A percentile compares a stretch with the other conserved stretches of the same genome.
phyloP scores from a whole-genome alignment of 2,113 vertebrate genomes.

The Micronycteris hirsuta region DNA sequence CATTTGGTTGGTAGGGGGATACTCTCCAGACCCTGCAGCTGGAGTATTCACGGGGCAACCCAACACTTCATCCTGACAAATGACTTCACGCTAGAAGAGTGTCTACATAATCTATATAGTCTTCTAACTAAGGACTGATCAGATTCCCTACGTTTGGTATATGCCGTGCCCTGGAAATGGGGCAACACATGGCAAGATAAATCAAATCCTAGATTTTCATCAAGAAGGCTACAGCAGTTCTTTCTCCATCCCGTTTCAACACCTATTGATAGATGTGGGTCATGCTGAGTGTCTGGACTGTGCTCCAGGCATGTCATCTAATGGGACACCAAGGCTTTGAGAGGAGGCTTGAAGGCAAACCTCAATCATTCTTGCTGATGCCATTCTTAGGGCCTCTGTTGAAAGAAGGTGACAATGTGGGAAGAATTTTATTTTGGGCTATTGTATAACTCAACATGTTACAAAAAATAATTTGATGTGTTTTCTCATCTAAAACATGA shows the following conservation, averaged over 20 bases:
- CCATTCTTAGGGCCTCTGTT: constrained; percentile 55
- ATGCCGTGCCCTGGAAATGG: not conserved
- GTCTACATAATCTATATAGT: not conserved
- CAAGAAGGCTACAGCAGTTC: not conserved
- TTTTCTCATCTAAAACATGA: constrained; percentile 18
- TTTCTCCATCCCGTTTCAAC: not conserved
- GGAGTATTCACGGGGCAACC: not conserved
- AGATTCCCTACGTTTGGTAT: not conserved
- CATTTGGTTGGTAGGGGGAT: not conserved
- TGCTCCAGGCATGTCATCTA: constrained; percentile 11
- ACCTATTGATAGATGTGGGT: not conserved
- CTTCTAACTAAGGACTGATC: not conserved
- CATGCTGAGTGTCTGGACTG: constrained; percentile 51
- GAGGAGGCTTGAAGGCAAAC: constrained; percentile 13
- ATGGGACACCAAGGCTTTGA: not conserved
- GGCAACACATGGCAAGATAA: not conserved
- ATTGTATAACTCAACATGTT: not conserved
- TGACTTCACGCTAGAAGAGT: not conserved
- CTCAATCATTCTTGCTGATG: constrained; percentile 45
- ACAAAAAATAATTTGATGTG: not conserved
- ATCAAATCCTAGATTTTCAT: not conserved
- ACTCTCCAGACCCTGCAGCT: not conserved
- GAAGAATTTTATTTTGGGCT: constrained; percentile 55
- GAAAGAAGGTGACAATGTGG: constrained; percentile 48
- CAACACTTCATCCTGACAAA: not conserved